Evolutionary conservation across 2,113 vertebrate genomes (phyloP).

Genomic region (Chionodraco myersi): DNA sequence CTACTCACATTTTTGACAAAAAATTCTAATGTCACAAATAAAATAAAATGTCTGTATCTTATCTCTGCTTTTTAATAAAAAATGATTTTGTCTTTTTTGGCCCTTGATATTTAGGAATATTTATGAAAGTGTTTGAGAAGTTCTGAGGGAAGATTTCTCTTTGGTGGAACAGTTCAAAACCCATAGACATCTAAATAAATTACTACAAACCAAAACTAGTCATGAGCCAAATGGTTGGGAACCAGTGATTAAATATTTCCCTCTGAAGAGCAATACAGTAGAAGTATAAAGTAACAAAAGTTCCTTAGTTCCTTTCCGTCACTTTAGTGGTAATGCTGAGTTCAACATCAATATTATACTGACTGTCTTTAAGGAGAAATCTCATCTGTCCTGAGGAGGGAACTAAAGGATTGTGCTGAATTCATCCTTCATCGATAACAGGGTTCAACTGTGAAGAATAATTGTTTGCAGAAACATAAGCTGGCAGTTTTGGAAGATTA

Average conservation of each 20-base stretch:
- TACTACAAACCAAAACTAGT: neutral
- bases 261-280: neutral
- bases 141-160: neutral
- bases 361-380: neutral
- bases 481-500: slow-evolving; percentile 31
- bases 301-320: neutral
- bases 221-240: neutral
- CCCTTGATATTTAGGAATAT: neutral
- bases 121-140: neutral
- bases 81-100: no score
- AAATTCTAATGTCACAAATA: neutral
- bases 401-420: neutral
- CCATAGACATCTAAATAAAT: neutral
- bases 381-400: neutral
- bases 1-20: neutral
- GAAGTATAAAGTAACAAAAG: neutral
- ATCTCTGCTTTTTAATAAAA: neutral
- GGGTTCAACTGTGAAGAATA: slow-evolving; percentile 44
- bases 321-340: neutral
- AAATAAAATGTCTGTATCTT: no score
- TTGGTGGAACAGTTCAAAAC: neutral
- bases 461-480: slow-evolving; percentile 55
- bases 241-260: neutral
- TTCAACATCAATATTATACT: neutral
- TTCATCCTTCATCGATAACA: slow-evolving; percentile 16